phyloP scores from a whole-genome alignment of 2,888 invertebrate species.

The Yponomeuta malinellus region DNA sequence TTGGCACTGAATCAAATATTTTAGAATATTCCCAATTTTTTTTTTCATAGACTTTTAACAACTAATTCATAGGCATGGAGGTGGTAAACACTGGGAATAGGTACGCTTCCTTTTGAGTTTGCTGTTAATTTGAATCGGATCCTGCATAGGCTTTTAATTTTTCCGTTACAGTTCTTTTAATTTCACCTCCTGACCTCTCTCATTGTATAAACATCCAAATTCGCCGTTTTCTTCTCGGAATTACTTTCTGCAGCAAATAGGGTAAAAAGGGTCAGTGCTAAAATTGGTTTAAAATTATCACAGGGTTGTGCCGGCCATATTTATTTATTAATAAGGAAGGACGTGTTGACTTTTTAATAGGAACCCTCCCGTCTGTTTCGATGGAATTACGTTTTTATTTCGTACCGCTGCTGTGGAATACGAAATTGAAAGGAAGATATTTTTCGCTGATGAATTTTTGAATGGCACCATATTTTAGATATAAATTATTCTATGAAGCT shows the following conservation, averaged over 20 bases:
- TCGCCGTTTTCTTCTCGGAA: background rate
- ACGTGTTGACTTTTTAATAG: constrained; percentile 29
- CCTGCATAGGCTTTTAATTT: too few relatives aligned
- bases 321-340: constrained; percentile 29
- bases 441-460: constrained; percentile 7
- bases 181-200: background rate
- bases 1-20: too few relatives aligned
- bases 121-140: background rate
- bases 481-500: too few relatives aligned
- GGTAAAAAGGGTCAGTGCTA: constrained; percentile 1
- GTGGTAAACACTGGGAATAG: background rate
- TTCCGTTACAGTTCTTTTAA: too few relatives aligned
- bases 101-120: background rate
- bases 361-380: background rate
- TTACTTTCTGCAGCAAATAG: background rate
- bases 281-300: constrained; percentile 14
- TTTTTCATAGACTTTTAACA: too few relatives aligned
- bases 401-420: background rate
- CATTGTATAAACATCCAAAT: background rate
- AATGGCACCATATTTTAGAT: background rate
- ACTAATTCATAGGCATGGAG: too few relatives aligned
- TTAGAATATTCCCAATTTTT: too few relatives aligned
- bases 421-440: background rate
- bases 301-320: constrained; percentile 6
- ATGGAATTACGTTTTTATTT: constrained; percentile 19